Evolutionary conservation across 2,888 invertebrate species (phyloP).

Genomic region (Philhelius pedissequus): DNA sequence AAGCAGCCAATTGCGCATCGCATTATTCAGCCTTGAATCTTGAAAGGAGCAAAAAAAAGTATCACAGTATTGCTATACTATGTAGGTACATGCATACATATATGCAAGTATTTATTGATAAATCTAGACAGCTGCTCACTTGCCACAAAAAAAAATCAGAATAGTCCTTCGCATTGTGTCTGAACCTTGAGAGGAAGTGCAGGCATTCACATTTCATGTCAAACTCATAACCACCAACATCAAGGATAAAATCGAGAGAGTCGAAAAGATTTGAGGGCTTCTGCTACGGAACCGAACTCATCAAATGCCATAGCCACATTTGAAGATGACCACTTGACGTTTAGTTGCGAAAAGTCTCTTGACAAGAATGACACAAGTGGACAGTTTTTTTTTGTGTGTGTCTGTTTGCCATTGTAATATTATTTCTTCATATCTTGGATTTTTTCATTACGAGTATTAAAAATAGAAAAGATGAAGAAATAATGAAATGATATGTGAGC

Average conservation of each 20-base stretch:
- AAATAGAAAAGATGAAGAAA: neutral
- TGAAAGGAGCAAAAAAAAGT: neutral
- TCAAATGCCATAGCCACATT: conserved; percentile 7
- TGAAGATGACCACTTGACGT: conserved; percentile 17
- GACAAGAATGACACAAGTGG: conserved; percentile 4
- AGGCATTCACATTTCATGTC: neutral
- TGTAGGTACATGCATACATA: too few relatives aligned
- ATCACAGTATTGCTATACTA: neutral
- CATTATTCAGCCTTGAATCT: conserved; percentile 13
- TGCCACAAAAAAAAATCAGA: neutral
- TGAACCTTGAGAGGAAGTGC: conserved; percentile 8
- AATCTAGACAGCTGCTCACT: conserved; percentile 10
- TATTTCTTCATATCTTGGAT: neutral
- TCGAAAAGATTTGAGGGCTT: neutral
- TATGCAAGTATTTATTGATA: too few relatives aligned
- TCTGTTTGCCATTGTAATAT: neutral
- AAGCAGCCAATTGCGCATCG: conserved; percentile 26
- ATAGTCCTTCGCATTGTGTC: conserved; percentile 21
- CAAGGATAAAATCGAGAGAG: conserved; percentile 6
- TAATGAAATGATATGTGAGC: neutral
- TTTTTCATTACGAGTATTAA: neutral
- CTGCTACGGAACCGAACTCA: neutral
- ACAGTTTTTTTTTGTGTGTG: neutral
- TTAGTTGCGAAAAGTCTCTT: conserved; percentile 1
- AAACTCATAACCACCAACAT: conserved; percentile 3